Percentiles rank a stretch among this genome's conserved stretches.
Evolutionary conservation across 1,140 invertebrate species (phyloP).

Genomic region (Streblospio benedicti): DNA sequence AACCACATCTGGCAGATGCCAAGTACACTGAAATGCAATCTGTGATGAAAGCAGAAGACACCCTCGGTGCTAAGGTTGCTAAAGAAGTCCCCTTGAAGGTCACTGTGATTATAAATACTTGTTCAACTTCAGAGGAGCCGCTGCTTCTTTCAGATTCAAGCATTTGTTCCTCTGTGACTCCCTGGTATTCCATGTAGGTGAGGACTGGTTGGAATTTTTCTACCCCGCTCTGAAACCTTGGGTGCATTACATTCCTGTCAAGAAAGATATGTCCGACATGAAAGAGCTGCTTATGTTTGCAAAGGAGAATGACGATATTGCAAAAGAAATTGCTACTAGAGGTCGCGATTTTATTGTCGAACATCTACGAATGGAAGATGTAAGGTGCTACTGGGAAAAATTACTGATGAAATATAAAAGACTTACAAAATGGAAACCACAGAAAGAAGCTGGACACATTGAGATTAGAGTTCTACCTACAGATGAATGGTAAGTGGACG

Average conservation of each 20-base stretch:
- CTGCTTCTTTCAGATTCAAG: constrained; percentile 92
- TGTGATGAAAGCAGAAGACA: constrained; percentile 93
- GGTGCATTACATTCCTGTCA: constrained; percentile 89
- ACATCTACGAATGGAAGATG: constrained; percentile 71
- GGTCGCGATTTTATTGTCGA: constrained; percentile 43
- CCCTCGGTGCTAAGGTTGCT: constrained; percentile 70
- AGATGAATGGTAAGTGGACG: too few species aligned
- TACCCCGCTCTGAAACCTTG: constrained; percentile 84
- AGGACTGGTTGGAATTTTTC: constrained; percentile 94
- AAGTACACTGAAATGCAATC: constrained; percentile 97
- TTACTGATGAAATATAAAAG: constrained; percentile 68
- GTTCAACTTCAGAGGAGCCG: constrained; percentile 92
- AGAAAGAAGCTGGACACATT: too few species aligned
- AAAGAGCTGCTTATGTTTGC: constrained; percentile 68
- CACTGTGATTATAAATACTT: constrained; percentile 83
- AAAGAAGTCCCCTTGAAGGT: constrained; percentile 76
- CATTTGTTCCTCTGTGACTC: constrained; percentile 90
- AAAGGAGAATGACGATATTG: constrained; percentile 65
- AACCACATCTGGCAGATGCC: constrained; percentile 86
- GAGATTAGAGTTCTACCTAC: too few species aligned
- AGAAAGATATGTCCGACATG: constrained; percentile 39
- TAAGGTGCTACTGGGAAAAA: constrained; percentile 78
- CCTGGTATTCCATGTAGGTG: constrained; percentile 88
- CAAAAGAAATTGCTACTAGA: constrained; percentile 62
- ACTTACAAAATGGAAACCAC: constrained; percentile 57